phyloP scores from a whole-genome alignment of 1,140 invertebrate species.

The Tetramorium alpestre region DNA sequence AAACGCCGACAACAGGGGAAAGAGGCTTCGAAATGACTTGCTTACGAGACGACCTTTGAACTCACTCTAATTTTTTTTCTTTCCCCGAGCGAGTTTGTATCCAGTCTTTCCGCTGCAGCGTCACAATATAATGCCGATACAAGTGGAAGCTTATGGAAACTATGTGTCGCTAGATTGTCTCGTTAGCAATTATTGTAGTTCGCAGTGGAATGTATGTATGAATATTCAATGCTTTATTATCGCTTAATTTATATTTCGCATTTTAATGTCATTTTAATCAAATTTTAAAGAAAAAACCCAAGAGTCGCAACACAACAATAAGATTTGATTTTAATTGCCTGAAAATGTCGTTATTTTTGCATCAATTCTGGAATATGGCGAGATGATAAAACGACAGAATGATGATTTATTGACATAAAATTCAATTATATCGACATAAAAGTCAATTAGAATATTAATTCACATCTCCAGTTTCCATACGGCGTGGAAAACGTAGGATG shows the following conservation, averaged over 20 bases:
- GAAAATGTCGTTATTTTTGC: background rate
- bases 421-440: conserved; percentile 7
- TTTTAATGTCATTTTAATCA: background rate
- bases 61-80: conserved; percentile 26
- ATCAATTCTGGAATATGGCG: background rate
- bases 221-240: background rate
- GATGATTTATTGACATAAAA: background rate
- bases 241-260: background rate
- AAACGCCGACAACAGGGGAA: background rate
- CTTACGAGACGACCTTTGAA: conserved; percentile 51
- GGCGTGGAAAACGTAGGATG: background rate
- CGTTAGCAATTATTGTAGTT: background rate
- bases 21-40: conserved; percentile 49
- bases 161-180: background rate
- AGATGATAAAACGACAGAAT: background rate
- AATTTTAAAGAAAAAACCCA: background rate
- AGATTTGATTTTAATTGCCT: background rate
- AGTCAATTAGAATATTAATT: conserved; percentile 21
- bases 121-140: background rate
- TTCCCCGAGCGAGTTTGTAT: conserved; percentile 29
- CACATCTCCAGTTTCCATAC: background rate
- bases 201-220: background rate
- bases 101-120: background rate
- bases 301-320: background rate
- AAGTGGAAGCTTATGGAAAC: conserved; percentile 8